Base-by-base conservation (phyloP, 2,888 invertebrate genomes). In the Leucania comma region DNA sequence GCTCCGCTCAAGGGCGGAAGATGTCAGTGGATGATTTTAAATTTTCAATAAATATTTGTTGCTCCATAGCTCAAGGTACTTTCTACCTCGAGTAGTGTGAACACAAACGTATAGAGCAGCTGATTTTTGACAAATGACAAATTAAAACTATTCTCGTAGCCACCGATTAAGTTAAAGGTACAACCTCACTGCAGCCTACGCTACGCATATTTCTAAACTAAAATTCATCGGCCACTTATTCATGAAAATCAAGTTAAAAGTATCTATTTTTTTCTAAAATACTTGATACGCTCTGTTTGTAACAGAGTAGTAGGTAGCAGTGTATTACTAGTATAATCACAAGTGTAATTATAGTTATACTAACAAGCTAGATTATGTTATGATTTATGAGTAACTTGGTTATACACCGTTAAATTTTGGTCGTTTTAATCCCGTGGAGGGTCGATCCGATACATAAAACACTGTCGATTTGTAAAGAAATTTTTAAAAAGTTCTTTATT, bases 211-310 rank as follows among this genome's bases (percentile, higher is more conserved):
- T 88, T 87, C 80, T 82, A 80, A 83, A 85, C 86, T 79, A 84
- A 83, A 86, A 89, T 89, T 88, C 84, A 86, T 84, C 80, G 81
- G 61, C 84, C 89, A 90, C 79, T 91, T 90, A 89, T 87, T 89
- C 91, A 89, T 93, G 89, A 90, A 89, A 91, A 90, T 71, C 82
- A 85, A 90, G 91, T 90, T 90, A 91, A 89, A 87, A 68, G 77
- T 79, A 71, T 56, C 42, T 62, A 72, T 88, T 88, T 88, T 85
- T 78, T 53, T 77, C 64, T 79, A 29, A 29, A 83, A 85, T 87
- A 85, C 81, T 87, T 85, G 74, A 77, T 72, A 90, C 88, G 91
- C 89, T 90, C 90, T 89, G 86, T 88, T 91, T 88, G 69, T n/a
- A 22, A 32, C 59, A 61, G 59, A 58, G 66, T 60, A 68, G 48